Evolutionary conservation across 2,113 vertebrate genomes (phyloP), one percentile per base, ranked within the genome.

Genomic region (Cyprinodon tularosa): DNA sequence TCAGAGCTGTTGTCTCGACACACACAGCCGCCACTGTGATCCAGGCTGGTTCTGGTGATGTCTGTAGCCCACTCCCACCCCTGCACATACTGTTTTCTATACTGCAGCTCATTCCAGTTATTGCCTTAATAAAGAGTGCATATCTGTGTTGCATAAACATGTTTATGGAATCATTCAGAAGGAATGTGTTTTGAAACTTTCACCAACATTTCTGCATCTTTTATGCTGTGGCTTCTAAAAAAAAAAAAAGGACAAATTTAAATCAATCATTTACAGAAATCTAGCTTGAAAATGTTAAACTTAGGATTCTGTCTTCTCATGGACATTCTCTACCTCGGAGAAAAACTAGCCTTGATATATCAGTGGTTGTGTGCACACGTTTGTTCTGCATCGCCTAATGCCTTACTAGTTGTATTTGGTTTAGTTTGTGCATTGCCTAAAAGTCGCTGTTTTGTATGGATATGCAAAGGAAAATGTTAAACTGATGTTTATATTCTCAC

Each of bases 71-170:
- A 60, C 66, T 65, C 62, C 60, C 61, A 75, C 71, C 53, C 77
- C 60, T 69, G 62, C 68, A 78, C 79, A 81, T 77, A 76, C 62
- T 74, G 67, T 11, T 67, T 75, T 85, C 68, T 87, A 72, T 80
- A 68, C 74, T 80, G 69, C 67, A 47, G 60, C 87, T 86, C 74
- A 82, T 90, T 79, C 74, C 80, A 86, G 80, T 85, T 72, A 82
- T 85, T 92, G 93, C 94, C 93, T 95, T 94, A 95, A 92, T 63
- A 86, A 69, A 73, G 85, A 93, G 88, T 93, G 88, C 88, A 91
- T 89, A 81, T 88, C 65, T 77, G 76, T 79, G 68, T 88, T 90
- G 71, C 82, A 76, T 85, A 66, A 89, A 88, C 62, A 87, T 84
- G 82, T 90, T 90, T 91, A 92, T 93, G 88, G 84, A 91, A 90